Evolutionary conservation across 2,888 invertebrate genomes (phyloP).

Genomic region (Acronicta leporina): DNA sequence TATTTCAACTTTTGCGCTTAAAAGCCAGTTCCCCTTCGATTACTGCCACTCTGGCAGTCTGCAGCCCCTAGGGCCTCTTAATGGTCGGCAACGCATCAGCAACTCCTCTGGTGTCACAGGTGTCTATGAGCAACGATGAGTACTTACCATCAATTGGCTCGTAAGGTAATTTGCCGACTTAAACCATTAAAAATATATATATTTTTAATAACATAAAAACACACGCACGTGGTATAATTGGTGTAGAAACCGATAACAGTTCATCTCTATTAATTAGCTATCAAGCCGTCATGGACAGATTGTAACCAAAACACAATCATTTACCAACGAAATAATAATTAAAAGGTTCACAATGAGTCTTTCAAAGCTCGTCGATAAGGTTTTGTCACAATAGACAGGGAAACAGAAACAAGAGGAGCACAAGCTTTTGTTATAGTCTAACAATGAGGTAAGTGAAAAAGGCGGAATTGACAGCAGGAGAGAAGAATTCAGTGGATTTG

Average conservation of each 20-base stretch:
- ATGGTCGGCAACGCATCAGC: too few relatives aligned
- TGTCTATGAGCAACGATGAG: too few relatives aligned
- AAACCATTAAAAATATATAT: too few relatives aligned
- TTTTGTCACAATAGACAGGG: slow-evolving; percentile 68
- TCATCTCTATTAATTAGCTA: slow-evolving; percentile 14
- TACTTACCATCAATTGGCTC: too few relatives aligned
- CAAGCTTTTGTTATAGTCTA: slow-evolving; percentile 73
- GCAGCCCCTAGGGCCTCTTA: too few relatives aligned
- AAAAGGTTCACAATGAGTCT: slow-evolving; percentile 55
- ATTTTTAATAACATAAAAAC: neutral
- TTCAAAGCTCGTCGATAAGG: slow-evolving; percentile 71
- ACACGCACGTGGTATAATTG: too few relatives aligned
- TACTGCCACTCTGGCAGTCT: too few relatives aligned
- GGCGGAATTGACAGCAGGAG: slow-evolving; percentile 66
- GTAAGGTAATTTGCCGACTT: too few relatives aligned
- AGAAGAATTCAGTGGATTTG: slow-evolving; percentile 65
- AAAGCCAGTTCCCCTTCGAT: too few relatives aligned
- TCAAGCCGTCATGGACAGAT: slow-evolving; percentile 20
- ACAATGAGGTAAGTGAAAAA: slow-evolving; percentile 80
- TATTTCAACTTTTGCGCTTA: too few relatives aligned
- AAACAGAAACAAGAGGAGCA: slow-evolving; percentile 76
- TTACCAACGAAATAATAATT: slow-evolving; percentile 50
- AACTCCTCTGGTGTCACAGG: too few relatives aligned
- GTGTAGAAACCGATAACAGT: slow-evolving; percentile 2
- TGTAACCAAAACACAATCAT: slow-evolving; percentile 29